These are phyloP conservation scores for Coenobita brevimanus DNA, from an alignment of 1,140 invertebrate genomes.

Conservation along the genomic window DNA sequence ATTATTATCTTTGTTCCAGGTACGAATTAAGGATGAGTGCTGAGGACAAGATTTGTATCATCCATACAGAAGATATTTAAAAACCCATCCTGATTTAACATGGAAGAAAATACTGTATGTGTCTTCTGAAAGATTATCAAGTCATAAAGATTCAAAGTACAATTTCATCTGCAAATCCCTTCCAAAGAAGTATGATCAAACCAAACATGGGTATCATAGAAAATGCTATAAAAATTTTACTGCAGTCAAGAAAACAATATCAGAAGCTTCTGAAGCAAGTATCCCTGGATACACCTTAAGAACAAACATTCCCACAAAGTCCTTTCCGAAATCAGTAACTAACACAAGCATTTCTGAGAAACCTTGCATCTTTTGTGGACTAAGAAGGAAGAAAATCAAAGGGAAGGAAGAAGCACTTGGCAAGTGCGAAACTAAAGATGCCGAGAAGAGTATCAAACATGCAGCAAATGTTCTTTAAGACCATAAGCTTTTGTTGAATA, in stretches of 20 bases:
- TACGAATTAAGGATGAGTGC: neutral
- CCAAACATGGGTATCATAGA: conserved; percentile 12
- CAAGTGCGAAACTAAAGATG: conserved; percentile 10
- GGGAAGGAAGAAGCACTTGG: conserved; percentile 9
- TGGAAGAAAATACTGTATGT: conserved; percentile 1
- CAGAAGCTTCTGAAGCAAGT: conserved; percentile 16
- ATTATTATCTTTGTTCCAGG: neutral
- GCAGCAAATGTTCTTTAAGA: conserved; percentile 19
- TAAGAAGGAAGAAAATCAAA: conserved; percentile 10
- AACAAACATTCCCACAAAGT: neutral
- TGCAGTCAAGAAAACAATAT: conserved; percentile 23
- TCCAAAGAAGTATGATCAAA: conserved; percentile 14
- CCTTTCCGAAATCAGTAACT: conserved; percentile 30
- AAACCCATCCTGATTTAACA: neutral
- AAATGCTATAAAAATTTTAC: too few relatives aligned
- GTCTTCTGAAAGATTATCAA: conserved; percentile 2
- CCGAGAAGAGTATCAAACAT: conserved; percentile 14
- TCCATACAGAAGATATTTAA: conserved; percentile 3
- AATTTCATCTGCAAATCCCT: neutral
- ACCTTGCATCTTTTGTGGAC: conserved; percentile 14
- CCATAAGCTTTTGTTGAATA: conserved; percentile 27
- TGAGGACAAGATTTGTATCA: neutral
- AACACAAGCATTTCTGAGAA: conserved; percentile 7
- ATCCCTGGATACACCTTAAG: neutral
- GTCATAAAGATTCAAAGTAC: neutral